Base-by-base conservation (phyloP, 1,140 invertebrate species). In the Neodiprion lecontei region DNA sequence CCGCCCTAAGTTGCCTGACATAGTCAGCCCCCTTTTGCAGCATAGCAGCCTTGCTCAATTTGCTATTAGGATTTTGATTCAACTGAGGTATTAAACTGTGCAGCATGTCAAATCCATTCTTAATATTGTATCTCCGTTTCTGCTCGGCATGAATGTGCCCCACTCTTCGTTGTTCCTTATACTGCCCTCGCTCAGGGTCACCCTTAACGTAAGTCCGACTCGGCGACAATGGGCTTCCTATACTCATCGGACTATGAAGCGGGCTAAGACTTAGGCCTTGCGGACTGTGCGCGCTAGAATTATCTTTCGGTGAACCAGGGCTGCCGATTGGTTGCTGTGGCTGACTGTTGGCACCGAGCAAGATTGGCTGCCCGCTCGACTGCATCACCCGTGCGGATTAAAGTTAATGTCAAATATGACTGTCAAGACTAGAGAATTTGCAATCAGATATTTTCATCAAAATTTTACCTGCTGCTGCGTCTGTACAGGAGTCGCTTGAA, bases 61-160 rank as follows among this genome's bases (percentile, higher is more conserved):
- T 99, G 1, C 95, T 92, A 84, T 95, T 96, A 7, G 96, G 95
- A 89, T 96, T 98, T 80, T 96, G 93, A 87, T 93, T 95, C 12
- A 99, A 90, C 76, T 96, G 94, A 17, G 98, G 98, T 83, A 99
- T 97, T n/a, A 99, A 90, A 74, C 93, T 93, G 86, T 98, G 96
- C 72, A 99, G 90, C 84, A 94, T 95, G 87, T 99, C 97, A 88
- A 99, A 99, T 40, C 98, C 97, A 89, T 96, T 97, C 90, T 99
- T 99, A 78, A 99, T 98, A 84, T 98, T 99, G 84, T 96, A 98
- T 61, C 98, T 91, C 49, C 98, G 91, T 86, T 99, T 99, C 89
- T 99, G 98, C 86, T 99, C 98, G 0, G 98, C 97, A 86, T 99
- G 97, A 75, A 98, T 96, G 87, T 99, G 98, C 48, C 96, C 94